These are phyloP conservation scores for Temnopleurus reevesii DNA, from an alignment of 53 echinoderm and acorn worm genomes.

Conservation along the genomic window DNA sequence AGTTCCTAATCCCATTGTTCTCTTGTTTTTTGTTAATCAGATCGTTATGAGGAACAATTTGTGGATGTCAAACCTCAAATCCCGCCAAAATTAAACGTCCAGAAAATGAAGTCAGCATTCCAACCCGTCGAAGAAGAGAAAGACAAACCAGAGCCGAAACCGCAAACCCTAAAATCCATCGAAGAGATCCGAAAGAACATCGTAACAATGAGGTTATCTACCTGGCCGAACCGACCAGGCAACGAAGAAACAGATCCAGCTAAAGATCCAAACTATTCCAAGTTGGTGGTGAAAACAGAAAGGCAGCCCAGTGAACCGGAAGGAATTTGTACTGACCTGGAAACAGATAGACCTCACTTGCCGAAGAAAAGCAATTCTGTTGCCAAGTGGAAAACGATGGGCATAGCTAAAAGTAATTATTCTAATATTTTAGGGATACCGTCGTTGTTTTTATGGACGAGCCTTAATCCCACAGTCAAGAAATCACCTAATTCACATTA, in stretches of 20 bases:
- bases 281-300: neutral
- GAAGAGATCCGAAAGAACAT: conserved; percentile 44
- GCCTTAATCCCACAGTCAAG: no score
- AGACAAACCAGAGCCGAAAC: conserved; percentile 5
- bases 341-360: neutral
- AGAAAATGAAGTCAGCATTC: neutral
- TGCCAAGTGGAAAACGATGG: conserved; percentile 34
- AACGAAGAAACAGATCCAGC: neutral
- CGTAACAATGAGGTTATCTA: conserved; percentile 49
- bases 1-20: neutral
- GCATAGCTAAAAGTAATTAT: neutral
- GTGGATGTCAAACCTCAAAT: neutral
- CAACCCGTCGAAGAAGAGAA: neutral
- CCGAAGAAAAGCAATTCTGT: neutral
- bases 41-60: conserved; percentile 51
- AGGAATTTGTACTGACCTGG: neutral
- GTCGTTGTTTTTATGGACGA: no score
- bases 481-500: no score
- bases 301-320: conserved; percentile 10
- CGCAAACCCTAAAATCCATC: neutral
- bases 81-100: neutral
- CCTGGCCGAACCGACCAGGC: conserved; percentile 42
- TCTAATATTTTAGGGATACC: neutral
- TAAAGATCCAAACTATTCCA: conserved; percentile 20
- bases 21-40: neutral